These are phyloP conservation scores for Brienomyrus longianalis DNA, from an alignment of 2,113 vertebrate species.

Conservation along the genomic window DNA sequence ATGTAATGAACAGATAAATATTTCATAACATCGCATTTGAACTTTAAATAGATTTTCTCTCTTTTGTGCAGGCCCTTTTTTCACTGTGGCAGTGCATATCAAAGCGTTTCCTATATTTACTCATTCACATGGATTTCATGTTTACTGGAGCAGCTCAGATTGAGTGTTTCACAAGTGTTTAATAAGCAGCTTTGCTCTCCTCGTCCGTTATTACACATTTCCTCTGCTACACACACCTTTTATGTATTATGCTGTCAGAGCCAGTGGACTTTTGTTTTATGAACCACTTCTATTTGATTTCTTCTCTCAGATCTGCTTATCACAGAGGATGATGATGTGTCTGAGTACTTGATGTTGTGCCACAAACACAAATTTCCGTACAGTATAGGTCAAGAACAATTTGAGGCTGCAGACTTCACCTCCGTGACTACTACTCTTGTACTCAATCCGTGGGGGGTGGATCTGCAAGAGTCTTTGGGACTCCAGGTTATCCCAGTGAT, in stretches of 20 bases:
- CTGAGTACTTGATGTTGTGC: background rate
- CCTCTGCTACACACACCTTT: background rate
- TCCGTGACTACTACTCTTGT: background rate
- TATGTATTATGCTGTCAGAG: background rate
- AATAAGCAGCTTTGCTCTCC: background rate
- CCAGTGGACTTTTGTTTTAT: background rate
- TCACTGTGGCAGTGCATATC: background rate
- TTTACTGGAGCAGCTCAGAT: background rate
- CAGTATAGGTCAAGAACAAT: background rate
- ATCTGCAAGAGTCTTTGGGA: background rate
- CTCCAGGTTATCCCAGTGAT: background rate
- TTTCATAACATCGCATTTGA: background rate
- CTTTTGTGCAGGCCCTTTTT: background rate
- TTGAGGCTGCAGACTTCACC: background rate
- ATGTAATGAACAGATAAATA: constrained; percentile 4
- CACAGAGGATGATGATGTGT: background rate
- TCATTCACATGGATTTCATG: background rate
- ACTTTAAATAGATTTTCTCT: background rate
- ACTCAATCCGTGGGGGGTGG: background rate
- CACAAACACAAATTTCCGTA: background rate
- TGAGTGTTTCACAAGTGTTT: background rate
- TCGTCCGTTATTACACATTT: background rate
- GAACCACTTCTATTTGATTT: background rate
- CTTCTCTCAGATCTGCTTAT: background rate
- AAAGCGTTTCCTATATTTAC: background rate